Evolutionary conservation across 1,140 invertebrate species (phyloP).

Genomic region (Drosophila ananassae): DNA sequence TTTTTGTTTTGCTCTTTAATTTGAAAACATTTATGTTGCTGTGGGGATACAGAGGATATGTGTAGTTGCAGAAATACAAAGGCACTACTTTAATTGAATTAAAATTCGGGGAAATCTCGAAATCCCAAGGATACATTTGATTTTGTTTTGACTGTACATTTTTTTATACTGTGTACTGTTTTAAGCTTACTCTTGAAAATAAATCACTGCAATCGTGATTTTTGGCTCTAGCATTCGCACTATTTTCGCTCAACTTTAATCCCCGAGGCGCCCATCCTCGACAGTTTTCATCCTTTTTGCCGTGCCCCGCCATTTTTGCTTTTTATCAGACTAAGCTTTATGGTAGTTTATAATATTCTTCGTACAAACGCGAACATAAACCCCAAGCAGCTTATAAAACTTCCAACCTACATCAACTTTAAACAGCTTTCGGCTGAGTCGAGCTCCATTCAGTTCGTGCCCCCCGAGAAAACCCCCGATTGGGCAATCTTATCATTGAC

Average conservation of each 20-base stretch:
- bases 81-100: neutral
- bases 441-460: conserved; percentile 28
- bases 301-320: neutral
- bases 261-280: conserved; percentile 2
- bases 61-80: neutral
- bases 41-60: neutral
- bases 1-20: conserved; percentile 13
- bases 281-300: conserved; percentile 6
- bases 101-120: neutral
- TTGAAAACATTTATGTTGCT: conserved; percentile 10
- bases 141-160: no score
- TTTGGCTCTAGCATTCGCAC: neutral
- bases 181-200: neutral
- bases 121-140: neutral
- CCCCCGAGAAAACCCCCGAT: conserved; percentile 54
- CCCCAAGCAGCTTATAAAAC: conserved; percentile 65
- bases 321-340: conserved; percentile 69
- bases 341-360: conserved; percentile 55
- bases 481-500: conserved; percentile 76
- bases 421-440: conserved; percentile 54
- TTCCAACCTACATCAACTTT: conserved; percentile 77
- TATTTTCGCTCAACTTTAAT: neutral
- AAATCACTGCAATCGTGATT: neutral
- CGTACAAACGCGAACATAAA: conserved; percentile 17
- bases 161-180: neutral